Evolutionary conservation across 2,797 vertebrate species (phyloP).

Genomic region (Poecilia velifera): DNA sequence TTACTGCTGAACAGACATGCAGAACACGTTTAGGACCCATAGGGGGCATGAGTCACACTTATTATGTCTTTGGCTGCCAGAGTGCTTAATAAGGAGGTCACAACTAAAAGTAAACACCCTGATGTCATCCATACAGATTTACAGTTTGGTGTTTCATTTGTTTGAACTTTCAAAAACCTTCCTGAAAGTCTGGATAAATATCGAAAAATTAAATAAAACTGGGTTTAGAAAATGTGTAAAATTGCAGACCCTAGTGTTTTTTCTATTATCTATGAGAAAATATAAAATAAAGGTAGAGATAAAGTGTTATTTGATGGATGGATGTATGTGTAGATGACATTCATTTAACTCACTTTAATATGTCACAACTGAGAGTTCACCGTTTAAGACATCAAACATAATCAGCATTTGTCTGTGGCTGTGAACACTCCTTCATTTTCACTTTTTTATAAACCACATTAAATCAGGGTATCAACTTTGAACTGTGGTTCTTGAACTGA

Average conservation of each 20-base stretch:
- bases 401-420: neutral
- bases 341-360: neutral
- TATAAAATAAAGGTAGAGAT: neutral
- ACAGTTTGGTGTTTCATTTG: neutral
- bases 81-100: neutral
- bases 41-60: constrained; percentile 58
- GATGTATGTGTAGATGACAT: no score
- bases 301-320: neutral
- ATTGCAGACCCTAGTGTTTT: neutral
- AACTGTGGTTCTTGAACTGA: neutral
- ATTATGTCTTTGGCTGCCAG: constrained; percentile 10
- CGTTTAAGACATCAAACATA: neutral
- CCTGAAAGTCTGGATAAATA: neutral
- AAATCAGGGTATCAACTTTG: neutral
- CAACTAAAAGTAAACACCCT: constrained; percentile 34
- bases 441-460: neutral
- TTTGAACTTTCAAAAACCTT: constrained; percentile 15
- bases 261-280: neutral
- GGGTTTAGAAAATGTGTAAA: neutral
- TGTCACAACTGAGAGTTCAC: neutral
- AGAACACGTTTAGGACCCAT: constrained; percentile 44
- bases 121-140: constrained; percentile 12
- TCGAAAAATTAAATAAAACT: neutral
- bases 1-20: constrained; percentile 22
- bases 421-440: neutral